phyloP scores from a whole-genome alignment of 2,113 vertebrate species.

The Baryphthengus martii region DNA sequence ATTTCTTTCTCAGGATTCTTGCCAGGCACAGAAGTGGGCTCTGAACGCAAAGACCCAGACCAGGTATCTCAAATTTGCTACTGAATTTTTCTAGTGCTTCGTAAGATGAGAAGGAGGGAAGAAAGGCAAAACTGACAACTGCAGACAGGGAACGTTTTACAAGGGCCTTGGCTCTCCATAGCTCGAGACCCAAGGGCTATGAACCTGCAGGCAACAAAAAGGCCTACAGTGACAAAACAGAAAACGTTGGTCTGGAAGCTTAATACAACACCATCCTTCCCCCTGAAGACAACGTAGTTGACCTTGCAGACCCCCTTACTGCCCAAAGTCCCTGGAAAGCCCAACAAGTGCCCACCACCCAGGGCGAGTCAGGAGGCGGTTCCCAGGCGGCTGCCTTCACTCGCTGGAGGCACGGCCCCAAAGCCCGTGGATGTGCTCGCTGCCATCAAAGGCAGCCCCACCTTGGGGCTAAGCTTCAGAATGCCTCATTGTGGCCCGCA shows the following conservation, averaged over 20 bases:
- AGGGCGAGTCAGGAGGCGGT: neutral
- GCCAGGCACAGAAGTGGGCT: neutral
- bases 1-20: slow-evolving; percentile 43
- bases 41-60: neutral
- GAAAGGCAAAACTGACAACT: fast-evolving
- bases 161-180: neutral
- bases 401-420: neutral
- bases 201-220: neutral
- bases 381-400: neutral
- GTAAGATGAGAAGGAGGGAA: neutral
- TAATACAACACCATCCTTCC: neutral
- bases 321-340: neutral
- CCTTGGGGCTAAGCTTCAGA: slow-evolving; percentile 41
- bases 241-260: neutral
- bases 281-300: fast-evolving
- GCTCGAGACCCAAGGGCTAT: neutral
- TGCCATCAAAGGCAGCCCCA: slow-evolving; percentile 49
- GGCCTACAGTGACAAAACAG: neutral
- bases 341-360: neutral
- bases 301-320: neutral
- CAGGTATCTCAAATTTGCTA: neutral
- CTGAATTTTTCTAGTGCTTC: neutral
- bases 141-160: neutral
- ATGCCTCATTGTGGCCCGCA: slow-evolving; percentile 19
- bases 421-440: neutral